Base-by-base conservation (phyloP, 37 sponge, comb jelly and placozoan genomes). In the Diacarnus erythraeanus region DNA sequence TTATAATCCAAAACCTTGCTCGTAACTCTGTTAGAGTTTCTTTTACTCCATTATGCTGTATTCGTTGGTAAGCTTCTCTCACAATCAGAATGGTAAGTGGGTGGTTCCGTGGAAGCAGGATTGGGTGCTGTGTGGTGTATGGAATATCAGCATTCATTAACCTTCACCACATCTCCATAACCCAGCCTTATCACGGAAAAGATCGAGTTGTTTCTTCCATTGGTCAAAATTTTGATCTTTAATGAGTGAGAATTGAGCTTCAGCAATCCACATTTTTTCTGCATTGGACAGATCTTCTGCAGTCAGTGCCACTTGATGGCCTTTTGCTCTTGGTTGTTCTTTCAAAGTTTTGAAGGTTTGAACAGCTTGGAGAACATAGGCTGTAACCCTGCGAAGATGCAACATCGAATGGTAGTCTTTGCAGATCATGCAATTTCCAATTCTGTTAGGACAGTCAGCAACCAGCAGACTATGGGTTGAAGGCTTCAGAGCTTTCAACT, bases 381-480 rank as follows among this genome's bases (percentile, higher is more conserved):
- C 78, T 47, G 85, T 72, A 26, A 85, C 85, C 71, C 85, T 58
- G 47, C 77, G 4, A 20, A 85, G 72, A 25, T 66, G 67, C 29
- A 29, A 51, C 18, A 70, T 64, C 65, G 37, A 3, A 44, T 79
- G 77, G 73, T 35, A 85, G 38, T 78, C 37, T 37, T 22, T 42
- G 34, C 77, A 77, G 3, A 22, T 2, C 21, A 84, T 58, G 20
- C 68, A 22, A 42, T 38, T 35, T 74, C 72, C 59, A 38, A 74
- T 74, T n/a, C 54, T 63, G 38, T 51, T n/a, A 2, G n/a, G n/a
- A n/a, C n/a, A n/a, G n/a, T n/a, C n/a, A n/a, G n/a, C n/a, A n/a
- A n/a, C n/a, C n/a, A n/a, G n/a, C n/a, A n/a, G n/a, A n/a, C n/a
- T n/a, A n/a, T n/a, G n/a, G n/a, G n/a, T n/a, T n/a, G n/a, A n/a